Percentiles rank a stretch among this genome's conserved stretches.
Conservation (phyloP, 2,797 vertebrate genomes). For the Catostomus latipinnis region DNA sequence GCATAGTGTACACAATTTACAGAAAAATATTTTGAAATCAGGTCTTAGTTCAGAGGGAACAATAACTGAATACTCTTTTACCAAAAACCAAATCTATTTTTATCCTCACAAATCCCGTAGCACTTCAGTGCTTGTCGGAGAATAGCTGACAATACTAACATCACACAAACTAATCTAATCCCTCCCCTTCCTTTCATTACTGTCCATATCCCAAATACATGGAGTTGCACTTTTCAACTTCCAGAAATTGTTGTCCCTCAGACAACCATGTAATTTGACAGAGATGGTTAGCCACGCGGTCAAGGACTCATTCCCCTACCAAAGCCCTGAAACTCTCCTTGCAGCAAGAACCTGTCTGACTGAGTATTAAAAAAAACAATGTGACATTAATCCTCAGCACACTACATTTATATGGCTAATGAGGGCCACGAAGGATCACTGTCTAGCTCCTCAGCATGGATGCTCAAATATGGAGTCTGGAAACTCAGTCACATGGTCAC, state of each 20-base stretch:
- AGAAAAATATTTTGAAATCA: slow-evolving; percentile 2
- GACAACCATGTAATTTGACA: slow-evolving; percentile 32
- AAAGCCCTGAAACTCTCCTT: slow-evolving; percentile 28
- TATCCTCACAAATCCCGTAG: background rate
- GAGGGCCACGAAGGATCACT: slow-evolving; percentile 55
- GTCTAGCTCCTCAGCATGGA: slow-evolving; percentile 31
- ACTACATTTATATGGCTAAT: slow-evolving; percentile 65
- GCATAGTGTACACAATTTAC: too few species aligned
- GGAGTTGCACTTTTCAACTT: slow-evolving; percentile 45
- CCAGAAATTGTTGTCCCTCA: slow-evolving; percentile 23
- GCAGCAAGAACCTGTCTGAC: slow-evolving; percentile 39
- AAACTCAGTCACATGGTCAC: slow-evolving; percentile 55
- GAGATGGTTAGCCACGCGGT: slow-evolving; percentile 13
- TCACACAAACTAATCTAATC: slow-evolving; percentile 29
- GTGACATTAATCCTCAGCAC: slow-evolving; percentile 68
- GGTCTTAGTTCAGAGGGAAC: background rate
- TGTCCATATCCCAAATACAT: slow-evolving; percentile 8
- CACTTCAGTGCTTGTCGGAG: background rate
- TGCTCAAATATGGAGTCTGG: slow-evolving; percentile 35
- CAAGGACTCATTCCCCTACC: slow-evolving; percentile 22
- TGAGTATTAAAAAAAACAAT: slow-evolving; percentile 65
- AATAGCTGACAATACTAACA: slow-evolving; percentile 21
- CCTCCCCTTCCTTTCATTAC: slow-evolving; percentile 28
- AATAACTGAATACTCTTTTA: background rate
- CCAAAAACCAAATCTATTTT: slow-evolving; percentile 18